Conservation (phyloP, 2,113 vertebrate genomes). For the Mesitornis unicolor region DNA sequence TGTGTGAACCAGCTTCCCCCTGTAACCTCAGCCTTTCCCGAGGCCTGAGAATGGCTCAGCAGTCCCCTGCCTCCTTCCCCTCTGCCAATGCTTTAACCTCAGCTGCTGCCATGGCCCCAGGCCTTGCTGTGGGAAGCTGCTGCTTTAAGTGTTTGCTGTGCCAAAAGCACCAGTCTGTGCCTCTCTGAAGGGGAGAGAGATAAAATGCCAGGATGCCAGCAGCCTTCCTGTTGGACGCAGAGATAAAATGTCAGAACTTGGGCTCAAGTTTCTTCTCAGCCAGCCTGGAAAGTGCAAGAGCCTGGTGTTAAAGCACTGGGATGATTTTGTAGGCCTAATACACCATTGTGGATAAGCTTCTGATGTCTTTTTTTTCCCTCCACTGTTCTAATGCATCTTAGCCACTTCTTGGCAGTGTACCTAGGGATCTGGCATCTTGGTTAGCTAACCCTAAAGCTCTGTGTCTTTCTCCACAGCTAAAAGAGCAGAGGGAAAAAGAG, state of each 20-base stretch:
- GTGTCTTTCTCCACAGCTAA: slow-evolving; percentile 78
- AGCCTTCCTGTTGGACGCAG: neutral
- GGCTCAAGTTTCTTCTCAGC: neutral
- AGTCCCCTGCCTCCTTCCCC: neutral
- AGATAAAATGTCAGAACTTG: neutral
- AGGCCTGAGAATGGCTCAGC: neutral
- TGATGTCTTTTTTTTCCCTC: neutral
- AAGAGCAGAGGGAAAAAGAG: slow-evolving; percentile 93
- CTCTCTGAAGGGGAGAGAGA: neutral
- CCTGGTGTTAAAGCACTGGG: neutral
- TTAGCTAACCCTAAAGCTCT: slow-evolving; percentile 3
- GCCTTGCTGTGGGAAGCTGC: rapidly evolving
- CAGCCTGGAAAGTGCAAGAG: neutral
- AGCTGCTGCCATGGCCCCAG: neutral
- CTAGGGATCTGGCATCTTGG: neutral
- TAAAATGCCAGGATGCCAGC: neutral
- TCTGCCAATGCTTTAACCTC: rapidly evolving
- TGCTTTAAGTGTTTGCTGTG: neutral
- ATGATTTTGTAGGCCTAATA: neutral
- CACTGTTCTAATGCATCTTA: neutral
- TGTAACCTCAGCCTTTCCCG: neutral
- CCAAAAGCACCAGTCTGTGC: neutral
- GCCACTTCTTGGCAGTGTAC: neutral
- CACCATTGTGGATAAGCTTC: neutral
- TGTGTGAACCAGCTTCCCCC: slow-evolving; percentile 14